These are phyloP conservation scores for Eudemis profundana DNA, from an alignment of 2,888 invertebrate genomes.

Conservation along the genomic window DNA sequence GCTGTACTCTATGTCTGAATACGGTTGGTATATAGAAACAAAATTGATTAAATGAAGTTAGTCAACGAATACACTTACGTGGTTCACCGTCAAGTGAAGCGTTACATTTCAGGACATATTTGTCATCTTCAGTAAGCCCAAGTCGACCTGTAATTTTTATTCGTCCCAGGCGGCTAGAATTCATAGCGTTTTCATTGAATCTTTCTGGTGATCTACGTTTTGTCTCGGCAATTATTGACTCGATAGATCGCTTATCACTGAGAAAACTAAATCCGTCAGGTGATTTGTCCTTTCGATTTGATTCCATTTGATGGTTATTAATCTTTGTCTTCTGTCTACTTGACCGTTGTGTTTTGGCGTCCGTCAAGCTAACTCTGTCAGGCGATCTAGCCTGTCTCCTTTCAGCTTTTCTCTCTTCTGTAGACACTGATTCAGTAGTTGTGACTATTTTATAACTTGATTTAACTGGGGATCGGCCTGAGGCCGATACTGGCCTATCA, in stretches of 20 bases:
- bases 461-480: slow-evolving; percentile 7
- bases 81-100: slow-evolving; percentile 68
- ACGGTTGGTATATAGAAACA: too few species aligned
- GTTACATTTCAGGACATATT: slow-evolving; percentile 68
- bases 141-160: slow-evolving; percentile 68
- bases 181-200: not conserved
- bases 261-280: slow-evolving; percentile 8
- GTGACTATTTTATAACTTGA: slow-evolving; percentile 1
- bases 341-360: slow-evolving; percentile 1
- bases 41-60: too few species aligned
- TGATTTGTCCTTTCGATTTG: not conserved
- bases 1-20: too few species aligned
- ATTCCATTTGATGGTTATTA: not conserved
- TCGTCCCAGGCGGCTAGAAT: slow-evolving; percentile 50
- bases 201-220: slow-evolving; percentile 1
- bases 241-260: not conserved
- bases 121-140: slow-evolving; percentile 66
- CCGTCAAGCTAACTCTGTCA: not conserved
- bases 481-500: not conserved
- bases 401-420: not conserved
- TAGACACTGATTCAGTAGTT: not conserved
- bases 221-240: slow-evolving; percentile 13
- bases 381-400: not conserved
- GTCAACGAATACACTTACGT: slow-evolving; percentile 53
- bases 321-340: slow-evolving; percentile 10